phyloP scores from a whole-genome alignment of 1,140 invertebrate genomes.

The Cepaea nemoralis region DNA sequence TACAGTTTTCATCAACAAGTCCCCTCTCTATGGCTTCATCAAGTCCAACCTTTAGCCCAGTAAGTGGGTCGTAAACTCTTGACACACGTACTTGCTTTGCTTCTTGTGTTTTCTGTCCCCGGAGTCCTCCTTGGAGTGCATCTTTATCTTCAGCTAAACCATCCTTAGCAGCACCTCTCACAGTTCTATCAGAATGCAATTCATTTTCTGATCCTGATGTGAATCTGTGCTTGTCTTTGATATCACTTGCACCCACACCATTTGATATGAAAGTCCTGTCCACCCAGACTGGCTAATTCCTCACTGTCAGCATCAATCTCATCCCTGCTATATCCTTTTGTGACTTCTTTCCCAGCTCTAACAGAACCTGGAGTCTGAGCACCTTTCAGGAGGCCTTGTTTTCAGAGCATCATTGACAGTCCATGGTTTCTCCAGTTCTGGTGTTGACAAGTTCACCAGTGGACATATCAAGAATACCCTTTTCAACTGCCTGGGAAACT shows the following conservation, averaged over 20 bases:
- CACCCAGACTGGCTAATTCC: background rate
- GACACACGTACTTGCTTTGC: slow-evolving; percentile 74
- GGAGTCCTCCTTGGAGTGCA: slow-evolving; percentile 81
- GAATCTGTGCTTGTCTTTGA: too few relatives aligned
- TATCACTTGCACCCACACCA: too few relatives aligned
- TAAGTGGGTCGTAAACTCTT: slow-evolving; percentile 78
- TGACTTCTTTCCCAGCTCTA: background rate
- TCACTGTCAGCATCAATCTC: slow-evolving; percentile 58
- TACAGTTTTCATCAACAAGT: slow-evolving; percentile 66
- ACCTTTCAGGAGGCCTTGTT: slow-evolving; percentile 79
- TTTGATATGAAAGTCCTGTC: too few relatives aligned
- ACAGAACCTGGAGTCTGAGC: slow-evolving; percentile 33
- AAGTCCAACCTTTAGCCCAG: slow-evolving; percentile 80
- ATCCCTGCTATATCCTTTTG: slow-evolving; percentile 82
- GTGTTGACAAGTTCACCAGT: slow-evolving; percentile 76
- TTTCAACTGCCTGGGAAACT: slow-evolving; percentile 85
- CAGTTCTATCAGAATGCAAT: too few relatives aligned
- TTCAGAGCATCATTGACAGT: slow-evolving; percentile 84
- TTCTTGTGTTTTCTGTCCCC: slow-evolving; percentile 83
- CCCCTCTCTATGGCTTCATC: slow-evolving; percentile 70
- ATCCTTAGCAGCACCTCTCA: slow-evolving; percentile 81
- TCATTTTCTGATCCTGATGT: too few relatives aligned
- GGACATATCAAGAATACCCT: slow-evolving; percentile 73
- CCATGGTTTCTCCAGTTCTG: slow-evolving; percentile 77
- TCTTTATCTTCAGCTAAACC: slow-evolving; percentile 83